Percentiles rank a stretch among this genome's conserved stretches.
Evolutionary conservation across 2,888 invertebrate genomes (phyloP).

Genomic region (Ochropleura plecta): DNA sequence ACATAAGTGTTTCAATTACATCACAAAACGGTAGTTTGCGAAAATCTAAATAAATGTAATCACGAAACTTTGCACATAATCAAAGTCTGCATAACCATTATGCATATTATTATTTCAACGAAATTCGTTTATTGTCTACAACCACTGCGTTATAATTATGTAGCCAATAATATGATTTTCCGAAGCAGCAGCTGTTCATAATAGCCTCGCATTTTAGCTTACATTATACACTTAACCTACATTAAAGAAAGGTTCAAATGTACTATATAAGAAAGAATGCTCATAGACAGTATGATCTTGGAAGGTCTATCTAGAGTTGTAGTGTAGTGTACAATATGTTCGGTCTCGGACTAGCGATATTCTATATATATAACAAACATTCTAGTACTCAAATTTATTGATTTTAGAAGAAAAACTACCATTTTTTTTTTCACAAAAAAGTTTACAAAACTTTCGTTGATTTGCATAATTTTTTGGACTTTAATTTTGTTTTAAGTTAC

Average conservation of each 20-base stretch:
- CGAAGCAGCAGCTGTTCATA: not conserved
- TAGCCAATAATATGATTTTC: not conserved
- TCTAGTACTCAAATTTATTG: too few species aligned
- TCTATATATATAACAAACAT: too few species aligned
- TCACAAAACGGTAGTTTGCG: not conserved
- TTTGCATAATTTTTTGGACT: too few species aligned
- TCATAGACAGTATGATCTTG: not conserved
- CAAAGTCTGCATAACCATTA: not conserved
- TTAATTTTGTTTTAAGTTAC: too few species aligned
- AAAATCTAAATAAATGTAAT: constrained; percentile 9
- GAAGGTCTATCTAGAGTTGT: not conserved
- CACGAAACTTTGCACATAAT: not conserved
- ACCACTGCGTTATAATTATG: not conserved
- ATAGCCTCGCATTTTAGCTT: not conserved
- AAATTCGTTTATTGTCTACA: constrained; percentile 3
- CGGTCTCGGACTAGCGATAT: too few species aligned
- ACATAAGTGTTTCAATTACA: not conserved
- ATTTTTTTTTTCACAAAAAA: too few species aligned
- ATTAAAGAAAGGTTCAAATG: not conserved
- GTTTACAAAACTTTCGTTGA: too few species aligned
- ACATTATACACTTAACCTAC: not conserved
- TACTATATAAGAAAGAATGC: not conserved
- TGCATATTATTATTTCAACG: not conserved
- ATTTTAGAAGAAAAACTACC: too few species aligned
- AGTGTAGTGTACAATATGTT: too few species aligned